A percentile compares a stretch with the other conserved stretches of the same genome.
Conservation (phyloP, 2,888 invertebrate genomes). For the Dynastes tityus region DNA sequence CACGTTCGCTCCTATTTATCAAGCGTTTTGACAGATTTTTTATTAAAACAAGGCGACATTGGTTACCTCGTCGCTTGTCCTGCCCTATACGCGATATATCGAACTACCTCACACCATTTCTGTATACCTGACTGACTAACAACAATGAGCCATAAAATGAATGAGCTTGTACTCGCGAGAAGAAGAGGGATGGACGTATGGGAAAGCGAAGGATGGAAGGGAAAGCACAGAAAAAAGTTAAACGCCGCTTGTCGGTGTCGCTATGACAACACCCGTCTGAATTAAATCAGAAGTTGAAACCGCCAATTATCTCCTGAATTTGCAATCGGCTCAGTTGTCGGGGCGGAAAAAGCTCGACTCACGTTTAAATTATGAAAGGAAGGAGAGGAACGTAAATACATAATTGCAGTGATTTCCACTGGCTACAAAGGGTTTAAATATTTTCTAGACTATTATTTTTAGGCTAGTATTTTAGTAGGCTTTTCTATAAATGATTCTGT, state of each 20-base stretch:
- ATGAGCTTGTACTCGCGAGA: background rate
- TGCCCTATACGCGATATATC: background rate
- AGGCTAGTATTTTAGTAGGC: no score
- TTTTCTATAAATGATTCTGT: no score
- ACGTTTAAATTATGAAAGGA: no score
- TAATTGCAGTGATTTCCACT: no score
- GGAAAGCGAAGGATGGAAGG: background rate
- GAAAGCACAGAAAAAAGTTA: slow-evolving; percentile 8
- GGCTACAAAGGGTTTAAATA: no score
- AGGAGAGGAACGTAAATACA: no score
- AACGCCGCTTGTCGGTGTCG: slow-evolving; percentile 22
- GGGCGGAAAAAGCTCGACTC: background rate
- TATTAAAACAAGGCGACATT: background rate
- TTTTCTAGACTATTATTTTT: no score
- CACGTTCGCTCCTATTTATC: slow-evolving; percentile 21
- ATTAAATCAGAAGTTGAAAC: slow-evolving; percentile 34
- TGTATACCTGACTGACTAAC: slow-evolving; percentile 16
- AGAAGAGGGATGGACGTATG: background rate
- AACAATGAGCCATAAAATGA: slow-evolving; percentile 4
- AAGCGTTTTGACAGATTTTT: slow-evolving; percentile 35
- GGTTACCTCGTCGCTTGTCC: background rate
- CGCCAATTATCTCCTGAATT: slow-evolving; percentile 27
- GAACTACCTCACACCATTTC: background rate
- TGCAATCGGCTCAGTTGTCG: background rate
- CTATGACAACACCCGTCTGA: slow-evolving; percentile 25